Evolutionary conservation across 2,888 invertebrate species (phyloP).

Genomic region (Hyles lineata): DNA sequence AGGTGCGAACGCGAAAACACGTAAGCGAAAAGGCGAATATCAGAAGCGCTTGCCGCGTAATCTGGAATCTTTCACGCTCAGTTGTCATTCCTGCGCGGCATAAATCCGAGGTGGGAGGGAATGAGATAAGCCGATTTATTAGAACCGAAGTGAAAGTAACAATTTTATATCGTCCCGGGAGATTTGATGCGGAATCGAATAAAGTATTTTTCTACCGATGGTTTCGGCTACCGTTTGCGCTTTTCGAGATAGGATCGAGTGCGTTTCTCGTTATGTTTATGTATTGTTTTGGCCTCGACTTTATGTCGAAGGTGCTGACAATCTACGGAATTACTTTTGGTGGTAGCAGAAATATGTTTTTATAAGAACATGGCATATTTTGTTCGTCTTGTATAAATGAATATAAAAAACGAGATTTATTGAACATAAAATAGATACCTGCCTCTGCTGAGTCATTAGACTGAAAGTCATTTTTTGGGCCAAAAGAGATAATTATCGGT

Average conservation of each 20-base stretch:
- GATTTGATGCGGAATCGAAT: slow-evolving; percentile 58
- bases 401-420: no score
- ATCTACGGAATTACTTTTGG: background rate
- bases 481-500: no score
- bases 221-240: slow-evolving; percentile 32
- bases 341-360: background rate
- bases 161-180: slow-evolving; percentile 59
- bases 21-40: slow-evolving; percentile 20
- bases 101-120: slow-evolving; percentile 25
- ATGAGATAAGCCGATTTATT: slow-evolving; percentile 62
- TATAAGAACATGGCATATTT: no score
- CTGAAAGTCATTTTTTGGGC: no score
- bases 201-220: slow-evolving; percentile 53
- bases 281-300: background rate
- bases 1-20: slow-evolving; percentile 19
- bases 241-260: slow-evolving; percentile 32
- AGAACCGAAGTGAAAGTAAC: slow-evolving; percentile 52
- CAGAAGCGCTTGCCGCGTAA: slow-evolving; percentile 13
- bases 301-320: background rate
- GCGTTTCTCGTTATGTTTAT: slow-evolving; percentile 17
- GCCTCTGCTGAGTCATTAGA: no score
- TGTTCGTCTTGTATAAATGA: no score
- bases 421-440: no score
- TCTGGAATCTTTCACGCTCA: slow-evolving; percentile 25
- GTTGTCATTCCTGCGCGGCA: slow-evolving; percentile 24